Evolutionary conservation across 1,140 invertebrate species (phyloP), one percentile per base, ranked within the genome.

Genomic region (Caenorhabditis inopinata): DNA sequence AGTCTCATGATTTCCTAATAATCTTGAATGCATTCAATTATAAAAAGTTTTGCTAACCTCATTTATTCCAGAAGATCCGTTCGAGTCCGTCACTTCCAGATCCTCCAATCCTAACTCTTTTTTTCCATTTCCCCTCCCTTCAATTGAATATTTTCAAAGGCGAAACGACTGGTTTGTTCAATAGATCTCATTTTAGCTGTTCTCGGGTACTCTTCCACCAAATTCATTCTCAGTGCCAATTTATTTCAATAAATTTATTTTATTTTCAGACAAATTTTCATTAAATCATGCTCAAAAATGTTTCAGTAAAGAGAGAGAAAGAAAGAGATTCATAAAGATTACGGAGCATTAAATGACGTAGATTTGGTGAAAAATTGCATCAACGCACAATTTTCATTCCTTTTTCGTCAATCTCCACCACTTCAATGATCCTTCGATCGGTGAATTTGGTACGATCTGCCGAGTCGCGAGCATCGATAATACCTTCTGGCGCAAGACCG

Each of bases 131-230:
- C 58, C 58, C 9, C 32, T 68, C 11, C 58, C 58, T 42, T 68
- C 58, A 7, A 68, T 68, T 25, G 58, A 68, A 0, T 32, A 38
- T 42, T 68, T 68, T 68, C 58, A 68, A 68, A 68, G 58, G 38
- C 58, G 58, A 68, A 68, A 68, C n/a, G 58, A 68, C 58, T 68
- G 58, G 58, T 68, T 68, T 42, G 58, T 68, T 2, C n/a, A 38
- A 21, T 68, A 38, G 29, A 38, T 68, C 16, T 68, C 32, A 23
- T 58, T 5, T 58, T 32, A 32, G 12, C 11, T 18, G 5, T 42
- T 42, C 21, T 25, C 49, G 49, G 49, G 49, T 51, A 51, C 49
- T 25, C 27, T 23, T 51, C 6, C 6, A 25, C 23, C 23, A 51
- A n/a, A 6, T 25, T 25, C n/a, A n/a, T n/a, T n/a, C n/a, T n/a